Evolutionary conservation across 2,113 vertebrate genomes (phyloP).

Genomic region (Naja naja): DNA sequence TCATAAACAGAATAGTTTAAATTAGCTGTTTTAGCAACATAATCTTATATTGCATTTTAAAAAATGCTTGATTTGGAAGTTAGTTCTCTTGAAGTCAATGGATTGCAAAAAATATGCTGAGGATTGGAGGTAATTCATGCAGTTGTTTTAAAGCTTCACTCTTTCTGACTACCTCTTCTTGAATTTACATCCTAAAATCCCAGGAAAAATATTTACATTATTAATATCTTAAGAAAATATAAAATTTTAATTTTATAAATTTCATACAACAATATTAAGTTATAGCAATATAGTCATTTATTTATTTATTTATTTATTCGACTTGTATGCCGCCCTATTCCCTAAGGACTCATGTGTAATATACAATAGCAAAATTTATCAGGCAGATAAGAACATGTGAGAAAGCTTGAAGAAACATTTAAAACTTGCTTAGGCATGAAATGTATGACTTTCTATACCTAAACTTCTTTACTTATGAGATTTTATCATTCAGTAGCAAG

Average conservation of each 20-base stretch:
- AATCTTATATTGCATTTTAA: neutral
- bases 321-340: too few species aligned
- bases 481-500: slow-evolving; percentile 70
- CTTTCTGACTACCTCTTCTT: slow-evolving; percentile 39
- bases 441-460: slow-evolving; percentile 27
- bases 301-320: too few species aligned
- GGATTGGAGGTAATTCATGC: neutral
- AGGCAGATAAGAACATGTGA: slow-evolving; percentile 41
- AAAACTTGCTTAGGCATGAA: slow-evolving; percentile 60
- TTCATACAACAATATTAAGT: slow-evolving; percentile 14
- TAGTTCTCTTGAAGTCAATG: neutral
- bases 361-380: slow-evolving; percentile 12
- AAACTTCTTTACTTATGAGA: slow-evolving; percentile 60
- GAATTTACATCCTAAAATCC: slow-evolving; percentile 32
- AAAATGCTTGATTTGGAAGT: neutral
- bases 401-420: slow-evolving; percentile 38
- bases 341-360: too few species aligned
- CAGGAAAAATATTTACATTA: slow-evolving; percentile 44
- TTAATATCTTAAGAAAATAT: slow-evolving; percentile 47
- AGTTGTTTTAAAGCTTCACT: slow-evolving; percentile 43
- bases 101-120: neutral
- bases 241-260: slow-evolving; percentile 38
- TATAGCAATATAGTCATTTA: slow-evolving; percentile 28
- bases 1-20: neutral
- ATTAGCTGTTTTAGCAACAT: neutral